Percentiles rank a stretch among this genome's conserved stretches.
These are phyloP conservation scores for Dermolepida albohirtum DNA, from an alignment of 2,888 invertebrate species.

Conservation along the genomic window DNA sequence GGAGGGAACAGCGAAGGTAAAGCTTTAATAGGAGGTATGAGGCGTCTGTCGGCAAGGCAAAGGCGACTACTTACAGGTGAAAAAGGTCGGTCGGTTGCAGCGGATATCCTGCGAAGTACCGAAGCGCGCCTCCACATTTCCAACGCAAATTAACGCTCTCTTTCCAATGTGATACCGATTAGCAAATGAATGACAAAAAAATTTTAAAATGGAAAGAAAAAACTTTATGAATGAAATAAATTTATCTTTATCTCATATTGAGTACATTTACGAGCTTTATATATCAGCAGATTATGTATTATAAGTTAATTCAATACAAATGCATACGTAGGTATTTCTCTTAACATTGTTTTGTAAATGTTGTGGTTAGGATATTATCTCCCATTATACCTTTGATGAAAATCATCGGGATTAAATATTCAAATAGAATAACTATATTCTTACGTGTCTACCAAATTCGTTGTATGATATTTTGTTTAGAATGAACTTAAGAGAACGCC, in stretches of 20 bases:
- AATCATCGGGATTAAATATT: too few species aligned
- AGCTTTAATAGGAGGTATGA: constrained; percentile 16
- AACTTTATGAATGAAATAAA: not conserved
- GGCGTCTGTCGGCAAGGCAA: constrained; percentile 23
- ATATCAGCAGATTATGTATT: too few species aligned
- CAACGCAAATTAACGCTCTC: constrained; percentile 53
- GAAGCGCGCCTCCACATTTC: constrained; percentile 43
- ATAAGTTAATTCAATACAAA: too few species aligned
- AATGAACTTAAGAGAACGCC: too few species aligned
- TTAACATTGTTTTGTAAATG: too few species aligned
- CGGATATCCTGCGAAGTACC: constrained; percentile 48
- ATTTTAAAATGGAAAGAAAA: constrained; percentile 13
- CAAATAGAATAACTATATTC: too few species aligned
- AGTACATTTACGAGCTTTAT: too few species aligned
- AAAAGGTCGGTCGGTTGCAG: constrained; percentile 43
- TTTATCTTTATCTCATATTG: not conserved
- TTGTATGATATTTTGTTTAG: too few species aligned
- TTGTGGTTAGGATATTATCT: too few species aligned
- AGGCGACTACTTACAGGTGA: constrained; percentile 46
- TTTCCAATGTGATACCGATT: constrained; percentile 14
- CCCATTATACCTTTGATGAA: too few species aligned
- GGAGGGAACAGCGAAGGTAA: constrained; percentile 25
- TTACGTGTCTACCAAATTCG: too few species aligned
- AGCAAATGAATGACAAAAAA: constrained; percentile 4
- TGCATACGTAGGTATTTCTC: too few species aligned